These are phyloP conservation scores for Rhincodon typus DNA, from an alignment of 2,797 vertebrate genomes.

Conservation along the genomic window DNA sequence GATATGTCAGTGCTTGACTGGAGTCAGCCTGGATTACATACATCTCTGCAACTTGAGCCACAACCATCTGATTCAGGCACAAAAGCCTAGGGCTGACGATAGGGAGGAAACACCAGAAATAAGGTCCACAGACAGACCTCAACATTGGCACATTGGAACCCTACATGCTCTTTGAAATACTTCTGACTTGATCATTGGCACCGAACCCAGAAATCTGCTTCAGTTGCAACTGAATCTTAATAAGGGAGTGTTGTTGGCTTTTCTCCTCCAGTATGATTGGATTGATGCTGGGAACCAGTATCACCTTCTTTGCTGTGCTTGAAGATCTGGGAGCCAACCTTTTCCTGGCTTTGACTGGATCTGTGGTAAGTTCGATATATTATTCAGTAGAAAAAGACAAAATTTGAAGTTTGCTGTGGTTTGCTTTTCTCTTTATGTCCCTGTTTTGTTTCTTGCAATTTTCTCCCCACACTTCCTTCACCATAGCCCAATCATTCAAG, in stretches of 20 bases:
- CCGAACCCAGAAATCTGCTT: background rate
- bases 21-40: background rate
- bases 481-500: background rate
- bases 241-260: background rate
- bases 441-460: background rate
- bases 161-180: background rate
- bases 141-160: background rate
- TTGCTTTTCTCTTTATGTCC: background rate
- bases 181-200: background rate
- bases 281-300: background rate
- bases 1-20: background rate
- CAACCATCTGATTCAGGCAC: background rate
- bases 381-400: background rate
- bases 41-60: background rate
- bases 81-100: background rate
- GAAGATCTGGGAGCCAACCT: background rate
- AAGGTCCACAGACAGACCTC: background rate
- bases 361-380: background rate
- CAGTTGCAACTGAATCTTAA: background rate
- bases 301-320: background rate
- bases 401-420: background rate
- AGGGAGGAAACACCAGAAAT: background rate
- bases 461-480: background rate
- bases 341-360: background rate
- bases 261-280: conserved; percentile 16